phyloP scores from a whole-genome alignment of 2,797 vertebrate genomes.

The Cyprinella venusta region DNA sequence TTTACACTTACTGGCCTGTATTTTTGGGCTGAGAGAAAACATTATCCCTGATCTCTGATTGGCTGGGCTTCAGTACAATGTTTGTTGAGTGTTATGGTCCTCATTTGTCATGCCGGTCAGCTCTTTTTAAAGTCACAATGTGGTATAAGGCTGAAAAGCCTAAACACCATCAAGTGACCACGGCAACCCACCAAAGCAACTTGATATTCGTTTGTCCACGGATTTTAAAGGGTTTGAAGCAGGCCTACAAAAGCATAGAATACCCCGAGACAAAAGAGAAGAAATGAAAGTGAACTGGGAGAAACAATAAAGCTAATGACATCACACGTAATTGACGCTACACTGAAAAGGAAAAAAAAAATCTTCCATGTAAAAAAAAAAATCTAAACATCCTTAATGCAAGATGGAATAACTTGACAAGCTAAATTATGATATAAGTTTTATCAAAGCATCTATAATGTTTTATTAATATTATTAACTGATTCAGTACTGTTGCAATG shows the following conservation, averaged over 20 bases:
- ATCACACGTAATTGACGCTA: conserved; percentile 5
- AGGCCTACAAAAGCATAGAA: conserved; percentile 48
- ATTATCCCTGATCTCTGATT: conserved; percentile 16
- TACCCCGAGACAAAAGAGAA: conserved; percentile 45
- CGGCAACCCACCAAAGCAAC: conserved; percentile 51
- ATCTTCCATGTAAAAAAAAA: neutral
- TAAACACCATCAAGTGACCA: conserved; percentile 52
- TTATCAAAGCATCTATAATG: conserved; percentile 2
- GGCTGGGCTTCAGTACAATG: conserved; percentile 30
- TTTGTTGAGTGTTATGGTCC: conserved; percentile 31
- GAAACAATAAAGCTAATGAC: conserved; percentile 1
- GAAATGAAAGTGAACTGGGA: neutral
- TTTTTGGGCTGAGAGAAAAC: conserved; percentile 10
- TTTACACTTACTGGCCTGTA: conserved; percentile 26
- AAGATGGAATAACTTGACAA: neutral
- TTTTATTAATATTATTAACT: conserved; percentile 10
- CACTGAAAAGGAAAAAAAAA: neutral
- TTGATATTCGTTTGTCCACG: conserved; percentile 66
- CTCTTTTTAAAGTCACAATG: conserved; percentile 50
- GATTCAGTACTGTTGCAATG: neutral
- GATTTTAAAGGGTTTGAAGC: conserved; percentile 63
- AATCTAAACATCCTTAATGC: neutral
- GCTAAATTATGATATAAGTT: neutral
- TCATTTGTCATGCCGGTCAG: conserved; percentile 56
- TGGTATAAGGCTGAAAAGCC: conserved; percentile 48